Evolutionary conservation across 2,113 vertebrate genomes (phyloP).

Genomic region (Rhegmatorhina hoffmannsi): DNA sequence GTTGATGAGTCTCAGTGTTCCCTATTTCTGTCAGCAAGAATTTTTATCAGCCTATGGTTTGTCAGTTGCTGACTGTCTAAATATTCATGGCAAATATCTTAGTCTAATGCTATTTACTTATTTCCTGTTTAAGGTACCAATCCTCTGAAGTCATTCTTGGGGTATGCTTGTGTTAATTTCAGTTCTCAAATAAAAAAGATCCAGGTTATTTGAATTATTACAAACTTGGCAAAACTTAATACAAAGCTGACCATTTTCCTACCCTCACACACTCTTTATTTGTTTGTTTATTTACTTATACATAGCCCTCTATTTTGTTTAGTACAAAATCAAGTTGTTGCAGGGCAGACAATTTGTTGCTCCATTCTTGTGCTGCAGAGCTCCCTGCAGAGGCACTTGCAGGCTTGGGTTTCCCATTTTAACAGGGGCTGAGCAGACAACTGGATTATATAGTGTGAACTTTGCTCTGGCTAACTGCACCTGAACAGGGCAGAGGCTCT

Average conservation of each 20-base stretch:
- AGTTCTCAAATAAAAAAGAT: neutral
- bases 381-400: neutral
- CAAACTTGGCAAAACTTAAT: neutral
- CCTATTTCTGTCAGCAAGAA: neutral
- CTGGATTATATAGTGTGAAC: accelerated
- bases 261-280: neutral
- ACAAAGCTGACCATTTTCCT: neutral
- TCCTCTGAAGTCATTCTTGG: neutral
- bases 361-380: neutral
- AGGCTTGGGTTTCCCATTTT: neutral
- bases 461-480: neutral
- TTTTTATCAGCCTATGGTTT: neutral
- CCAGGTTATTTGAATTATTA: neutral
- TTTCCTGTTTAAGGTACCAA: neutral
- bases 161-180: neutral
- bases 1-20: neutral
- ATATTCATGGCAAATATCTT: neutral
- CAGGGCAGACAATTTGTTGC: neutral
- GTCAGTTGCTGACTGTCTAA: neutral
- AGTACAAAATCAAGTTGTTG: neutral
- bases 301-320: neutral
- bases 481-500: neutral
- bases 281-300: neutral
- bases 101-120: neutral
- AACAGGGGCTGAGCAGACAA: neutral